A percentile compares a stretch with the other conserved stretches of the same genome.
These are phyloP conservation scores for Solea senegalensis DNA, from an alignment of 2,113 vertebrate genomes.

Conservation along the genomic window DNA sequence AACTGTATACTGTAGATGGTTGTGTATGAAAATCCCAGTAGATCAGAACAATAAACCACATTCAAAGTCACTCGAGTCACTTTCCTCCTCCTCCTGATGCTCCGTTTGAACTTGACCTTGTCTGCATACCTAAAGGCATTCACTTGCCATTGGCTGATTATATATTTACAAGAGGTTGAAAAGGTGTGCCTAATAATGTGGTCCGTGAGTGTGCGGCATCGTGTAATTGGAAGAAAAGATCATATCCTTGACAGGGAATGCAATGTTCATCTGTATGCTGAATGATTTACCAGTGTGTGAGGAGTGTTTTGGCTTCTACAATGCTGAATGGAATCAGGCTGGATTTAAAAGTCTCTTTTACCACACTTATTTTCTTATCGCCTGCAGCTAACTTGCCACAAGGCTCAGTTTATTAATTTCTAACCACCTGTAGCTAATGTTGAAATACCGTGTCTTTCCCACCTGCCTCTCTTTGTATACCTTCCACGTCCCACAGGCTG, in stretches of 20 bases:
- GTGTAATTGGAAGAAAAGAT: conserved; percentile 13
- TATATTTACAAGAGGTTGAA: too few species aligned
- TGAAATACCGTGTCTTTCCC: conserved; percentile 4
- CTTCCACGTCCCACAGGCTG: conserved; percentile 3
- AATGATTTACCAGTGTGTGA: conserved; percentile 7
- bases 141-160: too few species aligned
- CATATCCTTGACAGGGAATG: conserved; percentile 15
- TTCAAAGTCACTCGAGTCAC: too few species aligned
- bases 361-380: background rate
- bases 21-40: too few species aligned
- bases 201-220: background rate
- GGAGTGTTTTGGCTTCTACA: background rate
- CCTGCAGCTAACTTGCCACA: conserved; percentile 7
- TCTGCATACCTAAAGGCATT: too few species aligned
- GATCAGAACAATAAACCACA: too few species aligned
- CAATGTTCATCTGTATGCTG: background rate
- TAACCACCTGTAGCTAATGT: conserved; percentile 24
- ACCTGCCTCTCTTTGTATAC: too few species aligned
- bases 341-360: conserved; percentile 23
- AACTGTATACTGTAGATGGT: too few species aligned
- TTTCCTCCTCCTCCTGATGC: too few species aligned
- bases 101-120: too few species aligned
- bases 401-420: conserved; percentile 36
- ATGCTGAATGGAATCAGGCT: background rate
- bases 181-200: too few species aligned